Conservation (phyloP, 2,113 vertebrate genomes). For the Hirundichthys speculiger region DNA sequence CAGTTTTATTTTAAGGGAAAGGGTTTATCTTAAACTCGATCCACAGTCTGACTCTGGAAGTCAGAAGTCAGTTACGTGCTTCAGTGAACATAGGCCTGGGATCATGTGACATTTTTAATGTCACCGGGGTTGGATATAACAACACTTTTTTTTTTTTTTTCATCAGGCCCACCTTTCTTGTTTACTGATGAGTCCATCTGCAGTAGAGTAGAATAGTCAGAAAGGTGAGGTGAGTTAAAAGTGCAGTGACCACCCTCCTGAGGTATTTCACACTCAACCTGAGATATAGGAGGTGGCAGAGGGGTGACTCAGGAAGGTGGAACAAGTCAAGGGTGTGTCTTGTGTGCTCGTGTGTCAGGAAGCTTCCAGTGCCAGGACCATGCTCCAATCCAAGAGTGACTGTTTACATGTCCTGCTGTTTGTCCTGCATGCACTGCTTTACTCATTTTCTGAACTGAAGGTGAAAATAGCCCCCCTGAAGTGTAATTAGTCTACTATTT, state of each 20-base stretch:
- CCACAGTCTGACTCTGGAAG: conserved; percentile 70
- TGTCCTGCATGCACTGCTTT: conserved; percentile 28
- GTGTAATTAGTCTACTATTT: background rate
- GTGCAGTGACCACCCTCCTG: conserved; percentile 69
- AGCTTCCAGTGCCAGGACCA: conserved; percentile 24
- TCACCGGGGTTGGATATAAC: conserved; percentile 77
- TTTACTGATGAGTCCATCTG: conserved; percentile 61
- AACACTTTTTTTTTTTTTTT: conserved; percentile 43
- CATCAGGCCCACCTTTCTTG: conserved; percentile 52
- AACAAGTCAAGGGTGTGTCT: conserved; percentile 57
- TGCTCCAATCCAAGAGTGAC: conserved; percentile 33
- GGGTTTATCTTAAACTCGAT: conserved; percentile 69
- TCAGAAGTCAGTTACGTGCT: conserved; percentile 52
- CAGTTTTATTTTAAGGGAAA: conserved; percentile 79
- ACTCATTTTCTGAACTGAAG: conserved; percentile 32
- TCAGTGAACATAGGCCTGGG: conserved; percentile 22
- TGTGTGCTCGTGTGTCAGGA: conserved; percentile 29
- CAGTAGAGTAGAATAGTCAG: conserved; percentile 52
- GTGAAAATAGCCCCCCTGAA: conserved; percentile 29
- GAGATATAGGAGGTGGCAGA: conserved; percentile 57
- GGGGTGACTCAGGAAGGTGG: conserved; percentile 64
- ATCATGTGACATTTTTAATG: conserved; percentile 79
- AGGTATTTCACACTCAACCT: conserved; percentile 72
- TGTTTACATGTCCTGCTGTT: conserved; percentile 58
- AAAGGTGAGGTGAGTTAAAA: conserved; percentile 69